Conservation (phyloP, 2,888 invertebrate genomes). For the Catocala nupta region DNA sequence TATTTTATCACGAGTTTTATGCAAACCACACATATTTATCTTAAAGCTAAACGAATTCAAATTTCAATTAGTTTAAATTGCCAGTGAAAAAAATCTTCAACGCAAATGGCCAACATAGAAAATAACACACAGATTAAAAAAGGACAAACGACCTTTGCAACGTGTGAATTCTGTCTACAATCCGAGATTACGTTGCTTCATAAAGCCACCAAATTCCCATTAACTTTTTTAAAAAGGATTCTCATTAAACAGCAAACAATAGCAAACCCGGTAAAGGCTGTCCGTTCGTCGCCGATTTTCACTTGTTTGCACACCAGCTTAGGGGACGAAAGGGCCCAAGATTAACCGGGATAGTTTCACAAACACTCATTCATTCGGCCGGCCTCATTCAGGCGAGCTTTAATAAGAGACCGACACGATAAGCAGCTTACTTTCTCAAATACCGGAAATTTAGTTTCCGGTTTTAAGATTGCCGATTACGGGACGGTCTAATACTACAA, state of each 20-base stretch:
- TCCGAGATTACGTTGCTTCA: conserved; percentile 32
- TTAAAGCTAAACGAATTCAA: neutral
- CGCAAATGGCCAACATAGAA: neutral
- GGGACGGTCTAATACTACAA: conserved; percentile 31
- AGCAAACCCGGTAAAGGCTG: conserved; percentile 40
- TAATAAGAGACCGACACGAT: conserved; percentile 66
- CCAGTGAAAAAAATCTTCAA: neutral
- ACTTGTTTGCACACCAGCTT: conserved; percentile 62
- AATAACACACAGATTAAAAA: conserved; percentile 1
- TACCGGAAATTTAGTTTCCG: conserved; percentile 67
- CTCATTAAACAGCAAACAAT: conserved; percentile 55
- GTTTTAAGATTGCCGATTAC: conserved; percentile 60
- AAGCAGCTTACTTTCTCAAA: conserved; percentile 73
- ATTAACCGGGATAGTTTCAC: conserved; percentile 60
- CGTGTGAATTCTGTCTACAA: conserved; percentile 29
- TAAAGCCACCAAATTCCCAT: conserved; percentile 49
- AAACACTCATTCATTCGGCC: conserved; percentile 66
- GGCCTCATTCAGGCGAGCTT: conserved; percentile 64
- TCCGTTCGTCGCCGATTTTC: conserved; percentile 45
- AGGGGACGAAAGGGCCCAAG: conserved; percentile 54
- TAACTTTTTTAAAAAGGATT: conserved; percentile 57
- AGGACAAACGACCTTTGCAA: conserved; percentile 1
- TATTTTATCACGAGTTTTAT: neutral
- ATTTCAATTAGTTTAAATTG: conserved; percentile 3
- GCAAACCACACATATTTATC: conserved; percentile 1